A percentile compares a stretch with the other conserved stretches of the same genome.
Conservation (phyloP, 92 coral and sea anemone species). For the Umimayanthus chanpuru region DNA sequence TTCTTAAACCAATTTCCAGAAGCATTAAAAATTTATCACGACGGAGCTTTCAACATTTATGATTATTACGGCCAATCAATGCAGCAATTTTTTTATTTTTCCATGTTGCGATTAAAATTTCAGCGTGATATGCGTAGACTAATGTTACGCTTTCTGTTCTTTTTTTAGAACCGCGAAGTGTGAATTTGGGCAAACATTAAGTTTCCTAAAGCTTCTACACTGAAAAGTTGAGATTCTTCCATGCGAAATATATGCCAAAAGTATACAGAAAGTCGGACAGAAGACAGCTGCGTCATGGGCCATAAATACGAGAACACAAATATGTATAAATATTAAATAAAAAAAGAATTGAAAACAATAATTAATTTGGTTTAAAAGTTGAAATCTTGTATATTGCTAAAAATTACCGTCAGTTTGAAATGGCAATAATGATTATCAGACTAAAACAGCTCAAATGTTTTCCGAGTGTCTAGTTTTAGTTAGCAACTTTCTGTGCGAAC, state of each 20-base stretch:
- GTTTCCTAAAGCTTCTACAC: background rate
- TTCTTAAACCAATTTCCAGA: conserved; percentile 28
- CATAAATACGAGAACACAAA: background rate
- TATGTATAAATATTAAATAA: background rate
- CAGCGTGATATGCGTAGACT: background rate
- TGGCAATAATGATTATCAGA: background rate
- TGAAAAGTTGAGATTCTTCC: background rate
- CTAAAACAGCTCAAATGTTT: background rate
- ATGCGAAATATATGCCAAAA: background rate
- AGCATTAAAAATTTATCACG: conserved; percentile 34
- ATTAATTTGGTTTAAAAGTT: background rate
- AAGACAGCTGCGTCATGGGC: background rate
- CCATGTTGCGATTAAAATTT: background rate
- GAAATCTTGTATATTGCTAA: background rate
- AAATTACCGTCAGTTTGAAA: too few relatives aligned
- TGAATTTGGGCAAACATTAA: background rate
- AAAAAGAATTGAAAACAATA: conserved; percentile 1
- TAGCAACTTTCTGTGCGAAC: too few relatives aligned
- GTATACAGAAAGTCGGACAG: background rate
- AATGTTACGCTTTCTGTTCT: background rate
- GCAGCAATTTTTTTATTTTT: background rate
- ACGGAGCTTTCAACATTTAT: background rate
- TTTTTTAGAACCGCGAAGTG: background rate
- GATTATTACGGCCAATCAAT: conserved; percentile 2
- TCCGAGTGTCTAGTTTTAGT: too few relatives aligned